Base-by-base conservation (phyloP, 1,140 invertebrate genomes). In the Vanessa atalanta region DNA sequence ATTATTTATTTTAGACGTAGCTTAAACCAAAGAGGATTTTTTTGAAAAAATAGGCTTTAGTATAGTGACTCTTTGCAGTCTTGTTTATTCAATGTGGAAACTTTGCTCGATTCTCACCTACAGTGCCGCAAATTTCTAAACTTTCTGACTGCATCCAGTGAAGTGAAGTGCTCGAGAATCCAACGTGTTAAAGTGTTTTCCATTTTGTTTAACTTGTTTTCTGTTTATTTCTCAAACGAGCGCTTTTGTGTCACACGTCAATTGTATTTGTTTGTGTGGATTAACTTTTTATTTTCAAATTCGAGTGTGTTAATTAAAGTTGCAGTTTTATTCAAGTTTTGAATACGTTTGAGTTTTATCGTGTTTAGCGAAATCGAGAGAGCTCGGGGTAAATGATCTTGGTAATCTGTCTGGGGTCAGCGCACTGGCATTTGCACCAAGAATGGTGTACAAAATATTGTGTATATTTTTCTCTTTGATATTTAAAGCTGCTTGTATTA, bases 171-270 rank as follows among this genome's bases (percentile, higher is more conserved):
- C 37, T 57, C 55, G 26, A 8, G 57, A 61, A 61, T 26, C 57
- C 16, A 43, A 57, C 37, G 53, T 69, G 51, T 8, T 69, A 57
- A 55, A 57, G 53, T 69, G 66, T 68, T 68, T 68, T 69, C 53
- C 57, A 61, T 61, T 57, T 61, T 47, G 66, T 69, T 69, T 53
- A 69, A 60, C 66, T 69, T 60, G 65, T 57, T 61, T 61, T 61
- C 51, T 53, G 66, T 57, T 65, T 69, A 16, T 69, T 69, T 69
- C 66, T 23, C 37, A 69, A 69, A 57, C 31, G 37, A 60, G 50
- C 16, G 9, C 57, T 37, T 57, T 47, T 57, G 14, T 69, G 26
- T 16, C 37, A 61, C 14, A 26, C 14, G 66, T 60, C 53, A 14
- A 57, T 69, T 57, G 26, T 43, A 16, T 61, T 61, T 61, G 23